phyloP scores from a whole-genome alignment of 2,888 invertebrate species.

The Hanleya hanleyi region DNA sequence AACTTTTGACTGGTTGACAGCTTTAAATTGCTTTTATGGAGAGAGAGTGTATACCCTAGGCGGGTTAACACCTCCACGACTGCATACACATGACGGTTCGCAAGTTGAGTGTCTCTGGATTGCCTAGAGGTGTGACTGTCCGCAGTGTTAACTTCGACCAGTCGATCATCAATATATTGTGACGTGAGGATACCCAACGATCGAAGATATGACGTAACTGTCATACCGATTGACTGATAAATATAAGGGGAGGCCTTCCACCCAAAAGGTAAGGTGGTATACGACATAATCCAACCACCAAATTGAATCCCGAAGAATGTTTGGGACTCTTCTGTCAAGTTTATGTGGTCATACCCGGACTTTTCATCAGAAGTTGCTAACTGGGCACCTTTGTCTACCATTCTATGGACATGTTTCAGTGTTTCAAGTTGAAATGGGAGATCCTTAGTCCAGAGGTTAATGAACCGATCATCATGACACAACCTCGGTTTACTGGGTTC shows the following conservation, averaged over 20 bases:
- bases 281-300: constrained; percentile 20
- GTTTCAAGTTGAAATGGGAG: constrained; percentile 2
- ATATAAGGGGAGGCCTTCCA: constrained; percentile 26
- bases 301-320: constrained; percentile 29
- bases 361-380: constrained; percentile 12
- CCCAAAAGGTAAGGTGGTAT: constrained; percentile 4
- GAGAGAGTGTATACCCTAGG: constrained; percentile 14
- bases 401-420: constrained; percentile 19
- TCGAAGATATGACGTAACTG: constrained; percentile 12
- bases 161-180: constrained; percentile 28
- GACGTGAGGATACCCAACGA: neutral
- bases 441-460: constrained; percentile 16
- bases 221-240: constrained; percentile 23
- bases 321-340: neutral
- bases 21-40: neutral
- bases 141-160: too few relatives aligned
- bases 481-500: constrained; percentile 29
- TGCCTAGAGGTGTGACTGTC: too few relatives aligned
- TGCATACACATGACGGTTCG: too few relatives aligned
- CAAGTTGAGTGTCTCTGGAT: too few relatives aligned
- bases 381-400: constrained; percentile 8
- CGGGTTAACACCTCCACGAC: too few relatives aligned
- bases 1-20: neutral
- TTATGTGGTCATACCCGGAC: constrained; percentile 33
- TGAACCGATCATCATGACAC: constrained; percentile 21